These are phyloP conservation scores for Lumbricus terrestris DNA, from an alignment of 2,888 invertebrate genomes.

Conservation along the genomic window DNA sequence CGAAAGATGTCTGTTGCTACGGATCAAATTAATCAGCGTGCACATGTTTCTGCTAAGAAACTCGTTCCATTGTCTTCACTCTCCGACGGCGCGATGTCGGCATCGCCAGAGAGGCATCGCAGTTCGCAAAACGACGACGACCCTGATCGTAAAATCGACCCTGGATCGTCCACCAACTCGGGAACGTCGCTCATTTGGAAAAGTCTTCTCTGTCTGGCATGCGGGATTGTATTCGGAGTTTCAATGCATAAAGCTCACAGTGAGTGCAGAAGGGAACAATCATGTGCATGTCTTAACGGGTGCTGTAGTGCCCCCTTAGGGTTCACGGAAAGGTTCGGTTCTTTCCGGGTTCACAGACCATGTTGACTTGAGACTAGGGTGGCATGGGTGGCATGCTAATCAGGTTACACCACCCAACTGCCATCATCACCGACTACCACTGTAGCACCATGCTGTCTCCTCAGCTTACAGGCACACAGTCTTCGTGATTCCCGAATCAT, in stretches of 20 bases:
- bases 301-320: too few relatives aligned
- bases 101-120: background rate
- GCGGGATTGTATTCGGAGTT: slow-evolving; percentile 33
- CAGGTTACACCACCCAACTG: too few relatives aligned
- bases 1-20: background rate
- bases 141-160: background rate
- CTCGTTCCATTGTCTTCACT: background rate
- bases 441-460: too few relatives aligned
- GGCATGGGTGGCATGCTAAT: too few relatives aligned
- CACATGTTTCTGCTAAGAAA: background rate
- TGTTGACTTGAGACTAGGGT: too few relatives aligned
- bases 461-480: too few relatives aligned
- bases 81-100: background rate
- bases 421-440: too few relatives aligned
- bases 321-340: too few relatives aligned
- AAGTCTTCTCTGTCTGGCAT: slow-evolving; percentile 23
- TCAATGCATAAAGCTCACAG: slow-evolving; percentile 32
- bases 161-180: background rate
- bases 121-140: background rate
- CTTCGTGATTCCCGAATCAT: too few relatives aligned
- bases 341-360: too few relatives aligned
- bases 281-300: too few relatives aligned
- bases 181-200: background rate
- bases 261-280: background rate
- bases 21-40: background rate